Percentiles rank a stretch among this genome's conserved stretches.
phyloP scores from a whole-genome alignment of 2,888 invertebrate genomes.

The Myopa testacea region DNA sequence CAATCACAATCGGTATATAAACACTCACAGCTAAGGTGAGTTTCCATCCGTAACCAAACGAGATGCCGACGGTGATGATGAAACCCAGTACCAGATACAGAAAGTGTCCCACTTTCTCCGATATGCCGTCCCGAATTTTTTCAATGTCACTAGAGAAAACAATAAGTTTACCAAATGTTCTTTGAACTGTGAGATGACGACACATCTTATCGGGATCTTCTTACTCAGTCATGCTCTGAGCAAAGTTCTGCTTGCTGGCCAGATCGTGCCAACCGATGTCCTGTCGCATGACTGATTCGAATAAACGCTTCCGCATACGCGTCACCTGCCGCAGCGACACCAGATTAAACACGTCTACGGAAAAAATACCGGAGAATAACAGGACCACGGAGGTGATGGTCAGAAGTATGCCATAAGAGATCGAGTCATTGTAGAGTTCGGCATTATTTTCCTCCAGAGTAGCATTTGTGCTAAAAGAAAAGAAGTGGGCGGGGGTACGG shows the following conservation, averaged over 20 bases:
- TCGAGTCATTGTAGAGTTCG: constrained; percentile 76
- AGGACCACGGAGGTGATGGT: constrained; percentile 72
- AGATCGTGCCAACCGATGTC: constrained; percentile 82
- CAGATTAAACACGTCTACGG: constrained; percentile 77
- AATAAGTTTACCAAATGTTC: not conserved
- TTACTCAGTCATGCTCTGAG: constrained; percentile 81
- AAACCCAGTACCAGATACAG: constrained; percentile 71
- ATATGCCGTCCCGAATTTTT: constrained; percentile 85
- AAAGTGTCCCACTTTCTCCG: constrained; percentile 85
- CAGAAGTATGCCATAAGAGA: constrained; percentile 76
- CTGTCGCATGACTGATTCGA: constrained; percentile 76
- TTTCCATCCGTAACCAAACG: constrained; percentile 87
- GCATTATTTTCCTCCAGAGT: constrained; percentile 70
- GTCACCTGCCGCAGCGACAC: constrained; percentile 75
- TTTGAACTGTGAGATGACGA: not conserved
- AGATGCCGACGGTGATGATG: constrained; percentile 75
- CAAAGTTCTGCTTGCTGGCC: constrained; percentile 78
- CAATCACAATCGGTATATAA: constrained; percentile 81
- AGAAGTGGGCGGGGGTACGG: not conserved
- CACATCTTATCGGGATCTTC: constrained; percentile 57
- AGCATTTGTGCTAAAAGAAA: constrained; percentile 69
- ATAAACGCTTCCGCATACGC: constrained; percentile 73
- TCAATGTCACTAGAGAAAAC: constrained; percentile 76
- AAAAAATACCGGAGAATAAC: constrained; percentile 74
- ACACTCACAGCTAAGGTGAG: constrained; percentile 84